Evolutionary conservation across 2,888 invertebrate genomes (phyloP).

Genomic region (Melipona bicolor): DNA sequence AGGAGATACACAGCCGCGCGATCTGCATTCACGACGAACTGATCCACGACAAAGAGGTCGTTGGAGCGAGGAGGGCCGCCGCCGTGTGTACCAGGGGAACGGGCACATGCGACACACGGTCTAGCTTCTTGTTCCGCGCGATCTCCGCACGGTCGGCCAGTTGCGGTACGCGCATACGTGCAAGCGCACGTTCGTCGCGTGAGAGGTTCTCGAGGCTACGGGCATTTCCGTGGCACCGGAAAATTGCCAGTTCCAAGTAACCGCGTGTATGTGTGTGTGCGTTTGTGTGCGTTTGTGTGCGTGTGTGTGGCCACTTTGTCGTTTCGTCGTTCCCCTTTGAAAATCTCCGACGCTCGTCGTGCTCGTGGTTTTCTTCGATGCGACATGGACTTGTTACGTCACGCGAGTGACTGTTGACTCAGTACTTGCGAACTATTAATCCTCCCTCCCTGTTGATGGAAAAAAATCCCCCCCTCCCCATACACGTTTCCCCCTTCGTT

Average conservation of each 20-base stretch:
- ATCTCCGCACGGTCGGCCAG: slow-evolving; percentile 59
- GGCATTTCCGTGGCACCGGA: slow-evolving; percentile 46
- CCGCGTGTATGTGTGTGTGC: background rate
- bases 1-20: slow-evolving; percentile 7
- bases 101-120: slow-evolving; percentile 72
- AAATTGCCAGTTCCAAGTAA: slow-evolving; percentile 40
- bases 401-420: background rate
- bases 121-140: slow-evolving; percentile 48
- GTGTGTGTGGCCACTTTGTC: background rate
- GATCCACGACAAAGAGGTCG: slow-evolving; percentile 31
- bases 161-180: slow-evolving; percentile 72
- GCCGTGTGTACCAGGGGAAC: slow-evolving; percentile 58
- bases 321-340: background rate
- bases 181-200: slow-evolving; percentile 62
- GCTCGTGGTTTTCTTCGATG: background rate
- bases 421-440: slow-evolving; percentile 10
- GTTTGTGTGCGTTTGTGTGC: background rate
- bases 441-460: slow-evolving; percentile 5
- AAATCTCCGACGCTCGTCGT: background rate
- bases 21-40: slow-evolving; percentile 5
- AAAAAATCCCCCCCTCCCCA: background rate
- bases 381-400: too few species aligned
- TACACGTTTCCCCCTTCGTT: too few species aligned
- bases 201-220: slow-evolving; percentile 32
- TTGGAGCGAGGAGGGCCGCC: slow-evolving; percentile 50